Percentiles rank a stretch among this genome's conserved stretches.
Conservation (phyloP, 2,888 invertebrate genomes). For the Andrena camellia region DNA sequence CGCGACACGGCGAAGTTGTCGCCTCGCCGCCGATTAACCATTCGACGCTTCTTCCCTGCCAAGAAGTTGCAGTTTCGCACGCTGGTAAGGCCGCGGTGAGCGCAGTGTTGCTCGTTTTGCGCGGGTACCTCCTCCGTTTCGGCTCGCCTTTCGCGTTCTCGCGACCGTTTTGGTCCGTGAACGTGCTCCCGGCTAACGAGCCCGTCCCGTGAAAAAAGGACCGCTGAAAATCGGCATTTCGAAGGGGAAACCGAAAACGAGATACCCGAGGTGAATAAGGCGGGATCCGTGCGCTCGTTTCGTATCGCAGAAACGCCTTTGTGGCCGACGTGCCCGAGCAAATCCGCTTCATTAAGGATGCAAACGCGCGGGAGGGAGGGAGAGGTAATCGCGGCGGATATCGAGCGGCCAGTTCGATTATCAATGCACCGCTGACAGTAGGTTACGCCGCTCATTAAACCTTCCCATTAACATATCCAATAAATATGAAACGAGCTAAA, state of each 20-base stretch:
- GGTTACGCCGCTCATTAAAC: constrained; percentile 60
- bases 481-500: constrained; percentile 68
- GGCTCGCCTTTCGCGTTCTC: constrained; percentile 22
- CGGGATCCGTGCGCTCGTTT: constrained; percentile 2
- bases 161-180: constrained; percentile 11
- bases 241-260: constrained; percentile 14
- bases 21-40: constrained; percentile 26
- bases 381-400: constrained; percentile 44
- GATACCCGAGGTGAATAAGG: constrained; percentile 8
- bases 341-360: constrained; percentile 74
- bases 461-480: constrained; percentile 67
- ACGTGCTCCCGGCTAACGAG: constrained; percentile 31
- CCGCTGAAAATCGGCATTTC: constrained; percentile 20
- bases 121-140: constrained; percentile 9
- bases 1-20: constrained; percentile 1
- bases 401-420: constrained; percentile 60
- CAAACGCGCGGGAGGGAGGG: constrained; percentile 50
- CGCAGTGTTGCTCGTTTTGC: background rate
- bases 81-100: constrained; percentile 2
- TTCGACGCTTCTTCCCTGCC: constrained; percentile 12
- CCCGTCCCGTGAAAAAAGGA: constrained; percentile 8
- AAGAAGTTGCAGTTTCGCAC: constrained; percentile 4
- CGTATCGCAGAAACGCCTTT: constrained; percentile 45
- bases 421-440: constrained; percentile 64
- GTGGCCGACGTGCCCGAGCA: constrained; percentile 48